Percentiles rank a stretch among this genome's conserved stretches.
Evolutionary conservation across 2,113 vertebrate genomes (phyloP).

Genomic region (Mionectes macconnelli): DNA sequence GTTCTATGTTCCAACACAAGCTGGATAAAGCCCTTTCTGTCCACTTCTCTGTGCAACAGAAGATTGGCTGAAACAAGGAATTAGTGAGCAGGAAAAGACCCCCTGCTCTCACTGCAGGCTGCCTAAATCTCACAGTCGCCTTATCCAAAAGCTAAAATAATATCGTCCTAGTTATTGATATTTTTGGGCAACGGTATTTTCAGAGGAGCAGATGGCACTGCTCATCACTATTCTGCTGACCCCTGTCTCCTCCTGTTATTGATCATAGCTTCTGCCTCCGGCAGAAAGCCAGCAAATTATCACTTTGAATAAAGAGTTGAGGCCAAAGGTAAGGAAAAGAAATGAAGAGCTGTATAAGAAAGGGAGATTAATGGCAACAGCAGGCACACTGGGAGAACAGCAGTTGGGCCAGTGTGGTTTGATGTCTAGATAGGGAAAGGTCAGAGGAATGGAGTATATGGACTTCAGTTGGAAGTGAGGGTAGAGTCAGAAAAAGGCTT

Average conservation of each 20-base stretch:
- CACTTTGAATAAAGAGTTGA: slow-evolving; percentile 61
- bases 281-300: slow-evolving; percentile 59
- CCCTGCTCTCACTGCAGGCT: neutral
- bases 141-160: slow-evolving; percentile 34
- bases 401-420: slow-evolving; percentile 33
- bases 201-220: slow-evolving; percentile 34
- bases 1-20: neutral
- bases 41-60: neutral
- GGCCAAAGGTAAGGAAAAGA: slow-evolving; percentile 59
- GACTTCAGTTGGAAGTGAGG: slow-evolving; percentile 13
- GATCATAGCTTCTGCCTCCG: slow-evolving; percentile 54
- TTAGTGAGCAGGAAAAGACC: neutral
- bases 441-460: slow-evolving; percentile 37
- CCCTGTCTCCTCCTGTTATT: slow-evolving; percentile 51
- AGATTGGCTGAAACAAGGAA: slow-evolving; percentile 12
- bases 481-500: slow-evolving; percentile 13
- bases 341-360: slow-evolving; percentile 50
- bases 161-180: slow-evolving; percentile 13
- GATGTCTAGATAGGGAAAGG: slow-evolving; percentile 40
- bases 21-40: neutral
- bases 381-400: slow-evolving; percentile 42
- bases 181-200: slow-evolving; percentile 23
- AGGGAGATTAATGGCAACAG: slow-evolving; percentile 52
- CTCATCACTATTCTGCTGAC: slow-evolving; percentile 60
- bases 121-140: neutral